Conservation (phyloP, 1,140 invertebrate species). For the Sinella curviseta region DNA sequence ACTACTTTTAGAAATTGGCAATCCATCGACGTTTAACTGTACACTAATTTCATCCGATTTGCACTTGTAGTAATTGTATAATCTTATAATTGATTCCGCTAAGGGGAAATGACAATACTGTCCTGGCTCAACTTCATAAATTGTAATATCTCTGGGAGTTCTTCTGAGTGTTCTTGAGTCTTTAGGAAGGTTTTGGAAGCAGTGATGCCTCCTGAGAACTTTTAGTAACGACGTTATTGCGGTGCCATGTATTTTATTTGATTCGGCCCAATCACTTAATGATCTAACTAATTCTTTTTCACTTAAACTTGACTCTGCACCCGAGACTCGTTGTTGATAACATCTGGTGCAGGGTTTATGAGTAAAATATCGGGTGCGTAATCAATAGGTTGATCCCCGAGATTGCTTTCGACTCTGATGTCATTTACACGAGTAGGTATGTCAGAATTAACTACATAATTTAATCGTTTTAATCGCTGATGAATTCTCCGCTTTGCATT, state of each 20-base stretch:
- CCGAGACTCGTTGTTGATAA: too few species aligned
- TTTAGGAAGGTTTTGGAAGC: background rate
- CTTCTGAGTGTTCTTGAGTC: background rate
- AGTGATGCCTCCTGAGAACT: background rate
- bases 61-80: background rate
- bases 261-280: background rate
- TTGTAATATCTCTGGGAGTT: background rate
- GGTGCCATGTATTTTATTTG: background rate
- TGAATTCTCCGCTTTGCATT: too few species aligned
- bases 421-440: too few species aligned
- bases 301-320: too few species aligned
- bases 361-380: too few species aligned
- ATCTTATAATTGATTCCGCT: background rate
- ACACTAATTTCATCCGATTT: background rate
- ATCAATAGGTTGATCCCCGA: too few species aligned
- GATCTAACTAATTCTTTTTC: too few species aligned
- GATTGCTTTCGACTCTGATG: too few species aligned
- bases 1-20: conserved; percentile 18
- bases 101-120: background rate
- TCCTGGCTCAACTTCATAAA: background rate
- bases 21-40: conserved; percentile 14
- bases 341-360: too few species aligned
- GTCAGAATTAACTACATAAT: too few species aligned
- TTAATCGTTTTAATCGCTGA: too few species aligned
- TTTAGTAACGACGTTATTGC: background rate